Base-by-base conservation (phyloP, 2,888 invertebrate genomes). In the Bembecia ichneumoniformis region DNA sequence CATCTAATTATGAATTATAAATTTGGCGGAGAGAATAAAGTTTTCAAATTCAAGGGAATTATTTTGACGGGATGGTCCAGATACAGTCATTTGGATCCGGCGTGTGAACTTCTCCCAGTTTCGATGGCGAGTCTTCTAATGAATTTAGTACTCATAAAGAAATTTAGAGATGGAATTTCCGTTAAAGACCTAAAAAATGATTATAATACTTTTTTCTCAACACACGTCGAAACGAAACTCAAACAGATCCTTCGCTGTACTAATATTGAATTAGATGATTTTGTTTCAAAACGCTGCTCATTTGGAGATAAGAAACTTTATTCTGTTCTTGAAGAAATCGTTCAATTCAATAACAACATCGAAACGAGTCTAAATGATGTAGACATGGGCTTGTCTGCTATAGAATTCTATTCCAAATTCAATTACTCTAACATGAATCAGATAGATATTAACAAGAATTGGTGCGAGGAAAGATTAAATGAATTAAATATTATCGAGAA, bases 41-140 rank as follows among this genome's bases (percentile, higher is more conserved):
- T 58, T 0, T 73, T 62, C 49, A 57, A 58, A 36, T 91, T 93
- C 55, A 84, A 88, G 68, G 93, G 93, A 0, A 90, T 91, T 0
- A 89, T 93, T 51, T 66, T 93, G 11, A 93, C 93, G 1, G 94
- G 93, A 0, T 93, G 92, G 92, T 92, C 92, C 14, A 82, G 93
- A 44, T 93, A 91, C 56, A 90, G 89, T 59, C 93, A 93, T 60
- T 89, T 91, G 62, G 84, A 89, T 10, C 88, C 90, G 0, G 77
- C 90, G 0, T 92, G 92, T 62, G 93, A 93, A 70, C 65, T 92
- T 0, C 65, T 93, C 0, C 91, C 92, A 0, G 77, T 87, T 0
- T 82, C 90, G 0, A 72, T 92, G 44, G 91, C 92, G 1, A 91
- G 92, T 20, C 74, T 93, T 1, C 82, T 90, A 0, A 62, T 91